phyloP scores from a whole-genome alignment of 2,888 invertebrate genomes.

The Pantelozetes paolii region DNA sequence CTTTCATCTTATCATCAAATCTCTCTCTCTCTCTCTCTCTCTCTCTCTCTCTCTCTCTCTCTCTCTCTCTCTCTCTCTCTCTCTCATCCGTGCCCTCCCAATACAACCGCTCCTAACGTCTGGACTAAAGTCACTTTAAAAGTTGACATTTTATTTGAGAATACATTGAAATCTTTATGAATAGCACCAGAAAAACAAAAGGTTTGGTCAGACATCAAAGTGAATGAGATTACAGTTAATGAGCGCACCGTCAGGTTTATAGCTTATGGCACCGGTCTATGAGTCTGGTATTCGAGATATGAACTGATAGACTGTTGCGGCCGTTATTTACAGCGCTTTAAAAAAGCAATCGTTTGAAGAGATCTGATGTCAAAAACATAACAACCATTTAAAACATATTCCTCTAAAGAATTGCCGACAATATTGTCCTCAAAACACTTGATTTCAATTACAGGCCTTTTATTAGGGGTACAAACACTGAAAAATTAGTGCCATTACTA shows the following conservation, averaged over 20 bases:
- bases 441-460: neutral
- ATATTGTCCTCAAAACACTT: neutral
- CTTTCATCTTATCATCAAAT: neutral
- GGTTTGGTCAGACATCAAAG: conserved; percentile 3
- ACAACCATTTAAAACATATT: neutral
- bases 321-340: neutral
- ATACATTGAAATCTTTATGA: neutral
- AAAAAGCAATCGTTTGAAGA: neutral
- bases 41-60: conserved; percentile 27
- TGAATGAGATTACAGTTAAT: conserved; percentile 12
- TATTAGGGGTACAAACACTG: no score
- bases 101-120: neutral
- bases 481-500: no score
- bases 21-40: conserved; percentile 20
- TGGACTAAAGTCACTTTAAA: neutral
- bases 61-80: neutral
- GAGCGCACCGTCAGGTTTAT: conserved; percentile 1
- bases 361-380: neutral
- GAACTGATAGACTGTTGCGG: neutral
- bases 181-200: neutral
- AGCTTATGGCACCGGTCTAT: conserved; percentile 10
- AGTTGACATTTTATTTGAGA: neutral
- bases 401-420: neutral
- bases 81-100: neutral
- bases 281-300: conserved; percentile 7